Base-by-base conservation (phyloP, 2,113 vertebrate species). In the Cyrtonyx montezumae region DNA sequence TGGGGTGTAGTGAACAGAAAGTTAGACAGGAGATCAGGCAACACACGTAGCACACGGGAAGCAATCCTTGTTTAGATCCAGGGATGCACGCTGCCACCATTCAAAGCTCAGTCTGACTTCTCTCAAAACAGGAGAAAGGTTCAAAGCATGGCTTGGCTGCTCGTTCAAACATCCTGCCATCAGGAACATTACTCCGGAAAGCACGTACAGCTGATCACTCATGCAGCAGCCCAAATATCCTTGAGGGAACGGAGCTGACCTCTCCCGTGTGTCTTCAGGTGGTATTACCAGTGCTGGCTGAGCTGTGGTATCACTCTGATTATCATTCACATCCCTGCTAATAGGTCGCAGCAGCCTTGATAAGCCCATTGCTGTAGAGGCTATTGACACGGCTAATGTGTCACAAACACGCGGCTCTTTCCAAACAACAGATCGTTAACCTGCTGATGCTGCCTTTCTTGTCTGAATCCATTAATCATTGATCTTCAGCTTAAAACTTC, bases 181-280 rank as follows among this genome's bases (percentile, higher is more conserved):
- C 79, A 69, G 59, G 67, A 56, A 32, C 3, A 16, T 13, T 2
- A 0, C 8, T 45, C 55, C 14, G 69, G 32, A 67, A 74, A 45
- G 36, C 8, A 21, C 12, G 3, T 0, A 0, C n/a, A 53, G 16
- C 23, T 42, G 25, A 14, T 63, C 23, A 13, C 1, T 74, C 16
- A 15, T 18, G 6, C 4, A 40, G 9, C 34, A 37, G 1, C n/a
- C 11, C 23, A 49, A 49, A 36, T 7, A 40, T 7, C 32, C 4
- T 5, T 15, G 37, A 59, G 65, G 46, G 65, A 67, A 65, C 62
- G n/a, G 56, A 74, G 68, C 42, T 76, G 74, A 55, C 4, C 37
- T 46, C 43, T 53, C 14, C 1, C 0, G 0, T 23, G 0, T 23
- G 42, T 23, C n/a, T 19, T 55, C 36, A 46, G 19, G 46, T 0